Conservation (phyloP, 2,797 vertebrate species). For the Crocidura indochinensis region DNA sequence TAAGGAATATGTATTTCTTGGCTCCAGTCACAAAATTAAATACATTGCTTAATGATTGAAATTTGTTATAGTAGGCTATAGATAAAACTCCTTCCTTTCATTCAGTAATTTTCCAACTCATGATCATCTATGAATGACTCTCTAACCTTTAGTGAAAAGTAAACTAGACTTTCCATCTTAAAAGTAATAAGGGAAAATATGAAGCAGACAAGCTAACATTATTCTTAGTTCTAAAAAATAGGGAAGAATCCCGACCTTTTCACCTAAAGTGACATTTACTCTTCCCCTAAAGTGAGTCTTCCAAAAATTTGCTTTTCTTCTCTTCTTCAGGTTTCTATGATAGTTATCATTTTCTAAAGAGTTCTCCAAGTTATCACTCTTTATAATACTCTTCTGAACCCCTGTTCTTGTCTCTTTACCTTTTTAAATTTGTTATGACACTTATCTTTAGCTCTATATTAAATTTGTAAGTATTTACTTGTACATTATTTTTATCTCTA, state of each 20-base stretch:
- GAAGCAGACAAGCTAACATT: not conserved
- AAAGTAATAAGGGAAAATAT: conserved; percentile 57
- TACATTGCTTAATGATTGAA: conserved; percentile 59
- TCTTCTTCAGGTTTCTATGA: not conserved
- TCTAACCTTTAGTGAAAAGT: conserved; percentile 40
- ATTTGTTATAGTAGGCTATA: not conserved
- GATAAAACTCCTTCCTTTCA: not conserved
- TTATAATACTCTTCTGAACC: not conserved
- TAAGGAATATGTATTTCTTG: conserved; percentile 58
- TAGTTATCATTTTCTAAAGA: not conserved
- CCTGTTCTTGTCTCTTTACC: not conserved
- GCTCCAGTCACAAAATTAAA: conserved; percentile 10
- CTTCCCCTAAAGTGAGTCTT: not conserved
- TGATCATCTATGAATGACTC: not conserved
- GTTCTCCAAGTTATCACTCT: conserved; percentile 17
- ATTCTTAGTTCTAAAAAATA: not conserved
- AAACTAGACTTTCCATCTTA: conserved; percentile 51
- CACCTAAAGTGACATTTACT: not conserved
- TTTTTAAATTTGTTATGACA: not conserved
- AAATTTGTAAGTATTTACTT: not conserved
- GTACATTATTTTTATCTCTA: not conserved
- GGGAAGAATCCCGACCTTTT: conserved; percentile 25
- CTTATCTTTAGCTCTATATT: not conserved
- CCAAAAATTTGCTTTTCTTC: conserved; percentile 36
- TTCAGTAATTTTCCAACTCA: not conserved